phyloP scores from a whole-genome alignment of 92 coral and sea anemone species.

The Hydrozoanthus gracilis region DNA sequence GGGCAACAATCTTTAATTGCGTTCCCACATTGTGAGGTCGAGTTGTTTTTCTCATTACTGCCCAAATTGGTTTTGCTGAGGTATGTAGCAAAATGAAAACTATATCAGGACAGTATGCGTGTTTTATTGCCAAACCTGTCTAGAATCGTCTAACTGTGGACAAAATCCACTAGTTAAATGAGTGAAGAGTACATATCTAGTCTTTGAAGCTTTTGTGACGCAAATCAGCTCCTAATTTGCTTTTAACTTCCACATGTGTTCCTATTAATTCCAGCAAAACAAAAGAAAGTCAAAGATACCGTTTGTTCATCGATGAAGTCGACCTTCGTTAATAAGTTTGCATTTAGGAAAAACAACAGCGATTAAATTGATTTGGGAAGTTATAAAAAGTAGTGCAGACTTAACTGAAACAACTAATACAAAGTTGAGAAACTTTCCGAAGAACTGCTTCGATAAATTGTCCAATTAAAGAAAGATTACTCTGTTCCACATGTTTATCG shows the following conservation, averaged over 20 bases:
- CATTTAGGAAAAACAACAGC: background rate
- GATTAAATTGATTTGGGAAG: background rate
- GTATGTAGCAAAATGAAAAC: background rate
- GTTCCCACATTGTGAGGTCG: background rate
- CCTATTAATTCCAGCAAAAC: background rate
- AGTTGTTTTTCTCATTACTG: background rate
- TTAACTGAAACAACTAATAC: background rate
- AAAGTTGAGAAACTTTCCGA: background rate
- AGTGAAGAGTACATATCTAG: background rate
- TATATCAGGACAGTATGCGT: background rate
- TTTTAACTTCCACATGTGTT: slow-evolving; percentile 32
- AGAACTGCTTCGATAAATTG: no score
- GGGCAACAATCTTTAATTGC: background rate
- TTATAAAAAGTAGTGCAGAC: background rate
- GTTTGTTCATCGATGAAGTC: background rate
- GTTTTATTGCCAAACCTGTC: background rate
- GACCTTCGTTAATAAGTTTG: slow-evolving; percentile 3
- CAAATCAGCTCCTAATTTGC: slow-evolving; percentile 22
- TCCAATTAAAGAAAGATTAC: background rate
- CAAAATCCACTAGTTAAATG: background rate
- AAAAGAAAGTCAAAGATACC: background rate
- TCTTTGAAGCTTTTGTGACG: slow-evolving; percentile 23
- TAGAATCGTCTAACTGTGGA: background rate
- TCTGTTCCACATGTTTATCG: no score
- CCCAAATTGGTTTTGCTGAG: background rate